Evolutionary conservation across 1,140 invertebrate genomes (phyloP).

Genomic region (Brachionus manjavacas): DNA sequence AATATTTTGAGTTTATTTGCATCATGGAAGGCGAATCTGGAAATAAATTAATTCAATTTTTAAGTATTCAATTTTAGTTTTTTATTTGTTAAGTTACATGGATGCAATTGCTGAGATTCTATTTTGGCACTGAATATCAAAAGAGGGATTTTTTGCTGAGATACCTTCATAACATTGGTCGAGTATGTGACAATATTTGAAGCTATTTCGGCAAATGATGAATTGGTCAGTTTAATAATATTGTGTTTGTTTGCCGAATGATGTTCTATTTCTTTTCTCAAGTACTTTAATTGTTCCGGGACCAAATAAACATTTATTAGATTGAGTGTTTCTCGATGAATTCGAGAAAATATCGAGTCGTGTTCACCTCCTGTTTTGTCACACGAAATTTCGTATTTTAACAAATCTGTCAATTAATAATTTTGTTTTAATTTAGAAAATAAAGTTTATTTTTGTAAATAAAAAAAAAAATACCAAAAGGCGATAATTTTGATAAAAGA

Average conservation of each 20-base stretch:
- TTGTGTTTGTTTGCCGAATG: not conserved
- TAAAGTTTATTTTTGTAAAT: not conserved
- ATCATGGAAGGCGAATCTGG: conserved; percentile 8
- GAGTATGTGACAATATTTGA: conserved; percentile 16
- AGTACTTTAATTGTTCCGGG: conserved; percentile 9
- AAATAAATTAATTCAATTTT: not conserved
- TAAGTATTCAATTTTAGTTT: not conserved
- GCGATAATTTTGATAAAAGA: not conserved
- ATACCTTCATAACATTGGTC: not conserved
- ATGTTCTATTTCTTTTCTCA: conserved; percentile 35
- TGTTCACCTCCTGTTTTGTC: not conserved
- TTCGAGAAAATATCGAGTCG: conserved; percentile 25
- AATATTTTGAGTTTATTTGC: not conserved
- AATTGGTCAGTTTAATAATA: not conserved
- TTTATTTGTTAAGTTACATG: not conserved
- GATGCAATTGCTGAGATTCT: conserved; percentile 5
- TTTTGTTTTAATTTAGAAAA: not conserved
- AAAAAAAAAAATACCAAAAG: not conserved
- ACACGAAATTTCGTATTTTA: not conserved
- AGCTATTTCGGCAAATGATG: not conserved
- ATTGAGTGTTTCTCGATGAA: conserved; percentile 7
- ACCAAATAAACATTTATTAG: conserved; percentile 1
- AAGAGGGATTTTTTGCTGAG: not conserved
- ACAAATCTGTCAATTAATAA: not conserved
- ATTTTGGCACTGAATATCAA: conserved; percentile 31